Evolutionary conservation across 2,113 vertebrate species (phyloP).

Genomic region (Carassius gibelio): DNA sequence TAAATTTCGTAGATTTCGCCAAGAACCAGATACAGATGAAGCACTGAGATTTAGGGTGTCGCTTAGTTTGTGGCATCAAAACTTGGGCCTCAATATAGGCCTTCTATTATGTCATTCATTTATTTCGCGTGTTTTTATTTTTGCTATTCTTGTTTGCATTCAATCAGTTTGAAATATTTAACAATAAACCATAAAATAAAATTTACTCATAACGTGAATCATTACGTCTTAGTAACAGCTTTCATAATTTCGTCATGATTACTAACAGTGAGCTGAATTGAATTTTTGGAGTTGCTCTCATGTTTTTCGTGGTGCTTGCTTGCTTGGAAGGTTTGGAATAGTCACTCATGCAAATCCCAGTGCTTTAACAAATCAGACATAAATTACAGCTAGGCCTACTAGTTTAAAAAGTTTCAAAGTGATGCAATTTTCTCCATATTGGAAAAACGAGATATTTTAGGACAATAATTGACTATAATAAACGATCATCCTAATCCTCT

Average conservation of each 20-base stretch:
- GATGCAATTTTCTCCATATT: not conserved
- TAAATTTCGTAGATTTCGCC: not conserved
- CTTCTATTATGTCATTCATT: not conserved
- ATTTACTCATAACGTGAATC: not conserved
- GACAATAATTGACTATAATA: not conserved
- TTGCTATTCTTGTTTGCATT: not conserved
- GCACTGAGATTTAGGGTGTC: not conserved
- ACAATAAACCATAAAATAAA: not conserved
- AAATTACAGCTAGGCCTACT: not conserved
- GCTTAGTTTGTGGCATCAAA: not conserved
- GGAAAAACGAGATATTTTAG: not conserved
- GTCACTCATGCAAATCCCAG: not conserved
- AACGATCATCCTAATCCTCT: slow-evolving; percentile 55
- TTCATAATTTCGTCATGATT: not conserved
- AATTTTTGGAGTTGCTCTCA: not conserved
- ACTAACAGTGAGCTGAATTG: not conserved
- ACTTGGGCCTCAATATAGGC: not conserved
- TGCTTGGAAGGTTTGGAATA: not conserved
- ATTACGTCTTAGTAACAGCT: not conserved
- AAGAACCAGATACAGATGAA: not conserved
- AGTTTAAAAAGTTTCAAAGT: not conserved
- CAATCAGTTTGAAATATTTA: not conserved
- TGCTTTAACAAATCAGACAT: not conserved
- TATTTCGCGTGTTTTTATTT: no score
- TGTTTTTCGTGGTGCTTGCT: not conserved